Evolutionary conservation across 2,797 vertebrate genomes (phyloP).

Genomic region (Enteromius unitaeniatus): DNA sequence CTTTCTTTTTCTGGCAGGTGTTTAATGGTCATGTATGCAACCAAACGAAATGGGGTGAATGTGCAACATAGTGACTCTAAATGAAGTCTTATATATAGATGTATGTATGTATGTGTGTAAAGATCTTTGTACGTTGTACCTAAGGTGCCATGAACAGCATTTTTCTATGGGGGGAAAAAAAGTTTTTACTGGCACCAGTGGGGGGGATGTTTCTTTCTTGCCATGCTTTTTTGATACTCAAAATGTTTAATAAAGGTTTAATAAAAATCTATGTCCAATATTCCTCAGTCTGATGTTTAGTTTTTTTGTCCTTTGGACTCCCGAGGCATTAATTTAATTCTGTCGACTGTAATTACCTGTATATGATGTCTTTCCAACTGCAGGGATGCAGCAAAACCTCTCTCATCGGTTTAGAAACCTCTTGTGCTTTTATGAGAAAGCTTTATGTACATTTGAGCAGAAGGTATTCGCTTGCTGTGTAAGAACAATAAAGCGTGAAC

Average conservation of each 20-base stretch:
- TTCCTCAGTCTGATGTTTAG: conserved; percentile 8
- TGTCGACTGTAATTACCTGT: conserved; percentile 21
- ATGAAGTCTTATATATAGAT: background rate
- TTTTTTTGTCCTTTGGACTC: background rate
- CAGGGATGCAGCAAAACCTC: background rate
- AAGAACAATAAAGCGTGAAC: background rate
- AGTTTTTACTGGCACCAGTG: conserved; percentile 27
- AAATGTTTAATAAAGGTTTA: conserved; percentile 55
- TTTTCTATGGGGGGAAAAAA: conserved; percentile 6
- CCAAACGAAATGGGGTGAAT: background rate
- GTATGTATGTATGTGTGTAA: background rate
- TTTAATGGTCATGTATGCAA: conserved; percentile 18
- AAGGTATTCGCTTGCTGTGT: background rate
- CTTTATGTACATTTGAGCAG: conserved; percentile 4
- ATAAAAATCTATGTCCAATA: conserved; percentile 47
- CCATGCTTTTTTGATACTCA: conserved; percentile 51
- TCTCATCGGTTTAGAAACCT: background rate
- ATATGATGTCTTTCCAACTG: background rate
- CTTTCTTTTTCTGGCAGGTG: background rate
- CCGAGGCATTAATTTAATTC: background rate
- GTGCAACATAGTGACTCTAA: conserved; percentile 27
- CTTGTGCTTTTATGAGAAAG: conserved; percentile 31
- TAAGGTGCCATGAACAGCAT: background rate
- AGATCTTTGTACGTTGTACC: conserved; percentile 6
- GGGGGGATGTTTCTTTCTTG: conserved; percentile 52